phyloP scores from a whole-genome alignment of 2,888 invertebrate species.

The Hipparchia semele region DNA sequence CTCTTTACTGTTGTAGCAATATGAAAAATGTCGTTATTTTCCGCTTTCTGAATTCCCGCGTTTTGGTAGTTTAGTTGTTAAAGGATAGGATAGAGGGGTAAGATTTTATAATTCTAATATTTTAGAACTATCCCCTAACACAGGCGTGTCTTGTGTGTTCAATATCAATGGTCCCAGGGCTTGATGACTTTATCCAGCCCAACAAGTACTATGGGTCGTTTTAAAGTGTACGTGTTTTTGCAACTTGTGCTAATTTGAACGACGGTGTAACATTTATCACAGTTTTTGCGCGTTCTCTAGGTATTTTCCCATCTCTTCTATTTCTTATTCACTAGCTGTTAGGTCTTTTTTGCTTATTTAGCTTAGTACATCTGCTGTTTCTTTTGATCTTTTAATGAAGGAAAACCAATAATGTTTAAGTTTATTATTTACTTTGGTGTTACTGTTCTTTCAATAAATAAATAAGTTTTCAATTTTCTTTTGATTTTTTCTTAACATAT shows the following conservation, averaged over 20 bases:
- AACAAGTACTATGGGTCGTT: conserved; percentile 33
- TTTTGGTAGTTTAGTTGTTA: too few relatives aligned
- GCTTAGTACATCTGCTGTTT: neutral
- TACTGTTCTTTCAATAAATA: neutral
- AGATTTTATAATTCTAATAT: too few relatives aligned
- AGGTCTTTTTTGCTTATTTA: conserved; percentile 4
- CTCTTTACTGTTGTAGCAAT: too few relatives aligned
- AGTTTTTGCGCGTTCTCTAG: conserved; percentile 15
- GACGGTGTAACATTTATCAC: conserved; percentile 22
- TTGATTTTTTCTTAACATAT: too few relatives aligned
- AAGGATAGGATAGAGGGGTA: too few relatives aligned
- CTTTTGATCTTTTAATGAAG: conserved; percentile 3
- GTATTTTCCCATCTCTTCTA: conserved; percentile 18
- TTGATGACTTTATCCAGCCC: conserved; percentile 41
- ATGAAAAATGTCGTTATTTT: too few relatives aligned
- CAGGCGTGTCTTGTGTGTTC: neutral
- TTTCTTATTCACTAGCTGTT: conserved; percentile 16
- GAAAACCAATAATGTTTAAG: neutral
- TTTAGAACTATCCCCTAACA: too few relatives aligned
- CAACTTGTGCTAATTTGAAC: conserved; percentile 30
- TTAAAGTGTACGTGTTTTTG: conserved; percentile 30
- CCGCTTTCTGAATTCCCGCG: too few relatives aligned
- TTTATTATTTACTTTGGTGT: neutral
- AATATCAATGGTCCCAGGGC: conserved; percentile 20
- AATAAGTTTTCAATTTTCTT: neutral